phyloP scores from a whole-genome alignment of 2,113 vertebrate genomes.

The Vanacampus margaritifer region DNA sequence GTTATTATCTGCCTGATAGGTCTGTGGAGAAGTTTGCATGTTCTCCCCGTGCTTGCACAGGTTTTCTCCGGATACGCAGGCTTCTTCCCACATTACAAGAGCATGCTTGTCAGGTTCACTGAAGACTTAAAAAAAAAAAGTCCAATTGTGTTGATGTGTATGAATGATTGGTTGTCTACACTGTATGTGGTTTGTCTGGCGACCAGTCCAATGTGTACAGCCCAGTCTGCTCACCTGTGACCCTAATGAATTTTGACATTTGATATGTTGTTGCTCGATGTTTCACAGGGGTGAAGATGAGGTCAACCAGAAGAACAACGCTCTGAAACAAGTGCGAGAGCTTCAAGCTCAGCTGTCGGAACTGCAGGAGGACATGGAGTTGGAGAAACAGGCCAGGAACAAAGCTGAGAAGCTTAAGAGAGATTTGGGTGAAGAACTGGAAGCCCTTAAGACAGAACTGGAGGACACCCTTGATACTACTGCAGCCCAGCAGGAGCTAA shows the following conservation, averaged over 20 bases:
- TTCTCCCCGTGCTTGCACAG: neutral
- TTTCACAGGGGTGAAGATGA: constrained; percentile 89
- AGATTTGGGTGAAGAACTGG: constrained; percentile 93
- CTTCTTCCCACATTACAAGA: no score
- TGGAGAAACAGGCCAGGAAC: constrained; percentile 87
- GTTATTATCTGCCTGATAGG: neutral
- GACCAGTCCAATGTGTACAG: no score
- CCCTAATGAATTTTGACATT: neutral
- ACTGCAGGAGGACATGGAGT: constrained; percentile 94
- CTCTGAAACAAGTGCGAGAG: constrained; percentile 88
- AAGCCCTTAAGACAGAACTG: constrained; percentile 94
- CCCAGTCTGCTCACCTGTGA: no score
- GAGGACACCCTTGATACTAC: constrained; percentile 97
- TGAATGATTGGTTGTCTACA: no score
- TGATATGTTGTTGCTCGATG: neutral
- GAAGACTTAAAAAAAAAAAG: no score
- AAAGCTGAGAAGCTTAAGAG: constrained; percentile 97
- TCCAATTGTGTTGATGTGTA: no score
- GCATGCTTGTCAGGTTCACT: no score
- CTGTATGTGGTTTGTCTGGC: no score
- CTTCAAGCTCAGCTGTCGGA: constrained; percentile 91
- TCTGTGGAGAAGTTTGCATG: neutral
- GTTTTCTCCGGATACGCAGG: no score
- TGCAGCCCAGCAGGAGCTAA: constrained; percentile 94
- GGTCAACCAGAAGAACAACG: constrained; percentile 88